Conservation (phyloP, 2,888 invertebrate genomes). For the Horisme vitalbata region DNA sequence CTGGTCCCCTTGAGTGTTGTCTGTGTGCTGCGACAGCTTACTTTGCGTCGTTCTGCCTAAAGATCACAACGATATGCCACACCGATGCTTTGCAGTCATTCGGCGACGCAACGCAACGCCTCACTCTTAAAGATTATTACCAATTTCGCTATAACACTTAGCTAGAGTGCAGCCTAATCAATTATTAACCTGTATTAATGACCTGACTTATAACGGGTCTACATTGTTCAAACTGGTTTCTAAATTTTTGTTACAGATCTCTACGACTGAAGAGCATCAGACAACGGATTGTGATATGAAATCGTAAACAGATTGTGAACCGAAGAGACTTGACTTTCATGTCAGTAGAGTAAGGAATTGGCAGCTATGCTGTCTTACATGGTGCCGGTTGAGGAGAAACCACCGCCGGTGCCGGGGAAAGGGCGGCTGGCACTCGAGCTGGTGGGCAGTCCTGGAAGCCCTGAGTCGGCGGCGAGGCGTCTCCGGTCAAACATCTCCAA, state of each 20-base stretch:
- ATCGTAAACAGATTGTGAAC: constrained; percentile 28
- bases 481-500: constrained; percentile 77
- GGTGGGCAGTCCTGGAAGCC: constrained; percentile 65
- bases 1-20: too few relatives aligned
- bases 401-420: constrained; percentile 84
- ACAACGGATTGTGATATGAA: constrained; percentile 33
- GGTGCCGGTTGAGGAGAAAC: constrained; percentile 90
- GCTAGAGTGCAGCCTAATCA: too few relatives aligned
- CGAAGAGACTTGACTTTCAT: constrained; percentile 26
- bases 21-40: too few relatives aligned
- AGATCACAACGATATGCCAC: too few relatives aligned
- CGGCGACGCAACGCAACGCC: too few relatives aligned
- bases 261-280: constrained; percentile 35
- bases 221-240: neutral
- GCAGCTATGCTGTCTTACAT: constrained; percentile 89
- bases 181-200: too few relatives aligned
- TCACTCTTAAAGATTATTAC: too few relatives aligned
- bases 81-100: too few relatives aligned
- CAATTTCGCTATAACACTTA: too few relatives aligned
- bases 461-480: constrained; percentile 59
- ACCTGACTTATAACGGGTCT: too few relatives aligned
- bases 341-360: constrained; percentile 34
- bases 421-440: constrained; percentile 78
- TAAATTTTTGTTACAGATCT: constrained; percentile 54
- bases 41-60: too few relatives aligned